Conservation (phyloP, 2,113 vertebrate genomes). For the Cygnus atratus region DNA sequence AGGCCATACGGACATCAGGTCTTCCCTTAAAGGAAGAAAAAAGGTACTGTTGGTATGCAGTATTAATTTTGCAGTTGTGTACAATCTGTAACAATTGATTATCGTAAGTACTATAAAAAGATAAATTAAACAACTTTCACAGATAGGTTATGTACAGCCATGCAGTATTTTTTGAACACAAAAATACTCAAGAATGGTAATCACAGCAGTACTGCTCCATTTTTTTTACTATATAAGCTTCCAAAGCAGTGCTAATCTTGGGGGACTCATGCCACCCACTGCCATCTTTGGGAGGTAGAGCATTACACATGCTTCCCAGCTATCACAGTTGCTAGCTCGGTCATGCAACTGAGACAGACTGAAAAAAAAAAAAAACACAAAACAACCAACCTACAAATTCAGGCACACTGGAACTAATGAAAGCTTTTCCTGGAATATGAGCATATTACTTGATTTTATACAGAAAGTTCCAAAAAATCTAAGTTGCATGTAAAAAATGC, state of each 20-base stretch:
- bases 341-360: not conserved
- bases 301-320: not conserved
- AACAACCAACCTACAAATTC: not conserved
- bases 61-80: too few species aligned
- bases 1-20: slow-evolving; percentile 89
- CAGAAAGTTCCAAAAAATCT: too few species aligned
- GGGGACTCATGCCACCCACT: not conserved
- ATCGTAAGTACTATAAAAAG: not conserved
- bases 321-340: not conserved
- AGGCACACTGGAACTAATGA: not conserved
- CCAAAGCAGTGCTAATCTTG: not conserved
- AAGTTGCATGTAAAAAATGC: not conserved
- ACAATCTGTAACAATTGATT: not conserved
- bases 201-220: not conserved
- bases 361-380: too few species aligned
- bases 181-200: not conserved
- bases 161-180: not conserved
- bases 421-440: not conserved
- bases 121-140: not conserved
- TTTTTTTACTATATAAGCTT: not conserved
- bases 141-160: not conserved
- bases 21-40: slow-evolving; percentile 76
- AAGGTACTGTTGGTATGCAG: not conserved
- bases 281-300: not conserved
- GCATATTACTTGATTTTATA: not conserved